A percentile compares a stretch with the other conserved stretches of the same genome.
Evolutionary conservation across 2,113 vertebrate species (phyloP).

Genomic region (Otolemur garnettii): DNA sequence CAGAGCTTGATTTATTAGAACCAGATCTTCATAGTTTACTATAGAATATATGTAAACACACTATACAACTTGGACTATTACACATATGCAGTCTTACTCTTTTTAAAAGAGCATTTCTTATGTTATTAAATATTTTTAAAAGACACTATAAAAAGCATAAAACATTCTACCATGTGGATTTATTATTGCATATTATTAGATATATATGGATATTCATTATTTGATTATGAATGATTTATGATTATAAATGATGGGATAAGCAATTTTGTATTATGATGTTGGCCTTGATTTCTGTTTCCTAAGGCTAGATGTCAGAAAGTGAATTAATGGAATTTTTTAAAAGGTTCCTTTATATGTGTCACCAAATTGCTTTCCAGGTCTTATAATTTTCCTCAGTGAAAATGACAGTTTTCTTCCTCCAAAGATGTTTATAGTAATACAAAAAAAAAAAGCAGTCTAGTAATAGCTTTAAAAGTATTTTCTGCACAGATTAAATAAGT

Average conservation of each 20-base stretch:
- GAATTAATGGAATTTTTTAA: constrained; percentile 40
- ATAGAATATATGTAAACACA: background rate
- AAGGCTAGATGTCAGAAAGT: background rate
- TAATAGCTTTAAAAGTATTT: background rate
- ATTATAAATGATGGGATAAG: constrained; percentile 15
- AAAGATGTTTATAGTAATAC: background rate
- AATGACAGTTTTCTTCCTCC: background rate
- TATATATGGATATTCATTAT: background rate
- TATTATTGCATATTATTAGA: background rate
- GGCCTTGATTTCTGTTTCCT: constrained; percentile 49
- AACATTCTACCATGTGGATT: background rate
- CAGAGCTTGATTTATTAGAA: constrained; percentile 21
- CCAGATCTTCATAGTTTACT: background rate
- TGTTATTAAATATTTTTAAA: constrained; percentile 36
- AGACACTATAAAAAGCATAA: background rate
- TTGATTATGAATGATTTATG: background rate
- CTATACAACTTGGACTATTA: background rate
- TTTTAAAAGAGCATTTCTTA: background rate
- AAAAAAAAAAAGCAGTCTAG: background rate
- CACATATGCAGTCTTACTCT: background rate
- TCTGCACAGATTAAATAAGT: background rate
- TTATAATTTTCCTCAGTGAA: constrained; percentile 30
- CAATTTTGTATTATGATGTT: constrained; percentile 13
- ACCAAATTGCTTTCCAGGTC: constrained; percentile 8
- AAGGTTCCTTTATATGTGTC: background rate